These are phyloP conservation scores for Lemur catta DNA, from an alignment of 2,797 vertebrate species.

Conservation along the genomic window DNA sequence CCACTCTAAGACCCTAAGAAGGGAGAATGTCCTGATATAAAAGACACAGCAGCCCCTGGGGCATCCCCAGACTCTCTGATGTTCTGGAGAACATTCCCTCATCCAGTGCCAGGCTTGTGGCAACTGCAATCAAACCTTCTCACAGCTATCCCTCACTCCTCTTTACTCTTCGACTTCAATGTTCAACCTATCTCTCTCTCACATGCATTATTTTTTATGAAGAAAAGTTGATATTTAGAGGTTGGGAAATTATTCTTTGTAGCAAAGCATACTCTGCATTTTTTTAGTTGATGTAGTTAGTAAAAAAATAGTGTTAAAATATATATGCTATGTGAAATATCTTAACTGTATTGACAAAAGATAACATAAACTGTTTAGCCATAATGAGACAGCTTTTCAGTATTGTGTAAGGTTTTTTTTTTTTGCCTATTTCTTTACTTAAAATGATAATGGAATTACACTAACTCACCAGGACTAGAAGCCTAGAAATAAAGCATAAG, in stretches of 20 bases:
- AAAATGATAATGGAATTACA: background rate
- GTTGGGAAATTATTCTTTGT: background rate
- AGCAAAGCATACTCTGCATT: conserved; percentile 6
- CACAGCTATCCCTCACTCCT: background rate
- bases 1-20: background rate
- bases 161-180: background rate
- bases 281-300: background rate
- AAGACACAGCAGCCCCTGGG: background rate
- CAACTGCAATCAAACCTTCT: background rate
- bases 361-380: background rate
- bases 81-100: background rate
- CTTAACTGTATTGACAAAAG: background rate
- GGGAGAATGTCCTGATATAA: background rate
- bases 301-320: background rate
- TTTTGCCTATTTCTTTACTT: background rate
- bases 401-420: background rate
- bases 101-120: background rate
- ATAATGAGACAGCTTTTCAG: background rate
- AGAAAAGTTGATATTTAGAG: background rate
- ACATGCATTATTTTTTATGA: background rate
- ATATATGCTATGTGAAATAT: background rate
- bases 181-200: background rate
- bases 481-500: background rate
- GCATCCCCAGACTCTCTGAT: background rate
- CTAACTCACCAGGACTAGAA: background rate